Base-by-base conservation (phyloP, 2,888 invertebrate species). In the Tolmerus cingulatus region DNA sequence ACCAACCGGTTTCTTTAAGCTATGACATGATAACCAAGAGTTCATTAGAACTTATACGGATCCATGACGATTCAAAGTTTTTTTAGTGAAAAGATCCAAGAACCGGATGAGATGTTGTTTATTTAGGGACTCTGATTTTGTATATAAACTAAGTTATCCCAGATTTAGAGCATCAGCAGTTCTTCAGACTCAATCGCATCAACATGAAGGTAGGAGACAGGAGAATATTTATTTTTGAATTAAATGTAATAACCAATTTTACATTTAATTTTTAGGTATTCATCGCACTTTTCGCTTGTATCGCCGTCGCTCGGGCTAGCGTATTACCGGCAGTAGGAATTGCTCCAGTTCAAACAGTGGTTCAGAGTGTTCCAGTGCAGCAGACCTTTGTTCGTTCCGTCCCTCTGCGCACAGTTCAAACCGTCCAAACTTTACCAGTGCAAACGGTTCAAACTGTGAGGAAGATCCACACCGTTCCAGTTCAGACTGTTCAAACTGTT, bases 41-140 rank as follows among this genome's bases (percentile, higher is more conserved):
- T 76, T 76, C 76, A 76, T 76, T 76, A 78, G 78, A 78, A 78
- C 78, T n/a, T 78, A 66, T 2, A 66, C 66, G 66, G 66, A 66
- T 66, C 66, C 66, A 23, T 66, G 66, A 66, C 66, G 66, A 66
- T 66, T 66, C 27, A 19, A 12, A 9, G 19, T 27, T 66, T 66
- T 66, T 66, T 66, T 66, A 3, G 0, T 14, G 14, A 46, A 27
- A 23, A 0, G 66, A 66, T 23, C 51, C 66, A 66, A 66, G 46
- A 40, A 43, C 78, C 78, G 40, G 78, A 43, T 37, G 78, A 78
- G 43, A 78, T 43, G 46, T 78, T 78, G 76, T 43, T 78, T 78
- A 43, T 46, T 43, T 78, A 43, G 78, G 46, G 43, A 43, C 9
- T n/a, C 9, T 12, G 40, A 27, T 78, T 78, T 78, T 46, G 78